Evolutionary conservation across 2,888 invertebrate genomes (phyloP).

Genomic region (Zhuqinia jingwanae): DNA sequence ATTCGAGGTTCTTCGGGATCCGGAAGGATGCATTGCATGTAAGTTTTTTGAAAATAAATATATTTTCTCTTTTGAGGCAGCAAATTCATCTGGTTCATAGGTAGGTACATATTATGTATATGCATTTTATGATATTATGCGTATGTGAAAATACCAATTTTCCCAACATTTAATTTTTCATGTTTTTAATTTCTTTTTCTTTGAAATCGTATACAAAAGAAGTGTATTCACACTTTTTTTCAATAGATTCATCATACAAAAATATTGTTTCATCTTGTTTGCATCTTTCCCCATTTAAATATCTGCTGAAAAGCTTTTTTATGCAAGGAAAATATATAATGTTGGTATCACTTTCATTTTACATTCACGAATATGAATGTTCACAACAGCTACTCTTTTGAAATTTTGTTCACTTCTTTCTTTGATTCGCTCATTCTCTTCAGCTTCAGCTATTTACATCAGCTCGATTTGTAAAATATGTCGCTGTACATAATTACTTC

Average conservation of each 20-base stretch:
- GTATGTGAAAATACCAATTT: not conserved
- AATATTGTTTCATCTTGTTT: conserved; percentile 9
- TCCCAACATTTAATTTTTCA: not conserved
- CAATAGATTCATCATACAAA: conserved; percentile 2
- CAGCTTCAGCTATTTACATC: not conserved
- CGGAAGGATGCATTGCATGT: conserved; percentile 76
- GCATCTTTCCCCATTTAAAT: conserved; percentile 9
- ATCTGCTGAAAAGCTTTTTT: conserved; percentile 9
- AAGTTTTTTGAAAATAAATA: too few species aligned
- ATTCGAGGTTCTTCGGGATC: conserved; percentile 72
- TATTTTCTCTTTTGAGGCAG: too few species aligned
- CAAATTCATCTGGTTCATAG: not conserved
- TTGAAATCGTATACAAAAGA: conserved; percentile 30
- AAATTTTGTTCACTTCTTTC: conserved; percentile 15
- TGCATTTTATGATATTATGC: not conserved
- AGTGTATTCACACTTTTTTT: conserved; percentile 16
- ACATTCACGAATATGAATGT: conserved; percentile 3
- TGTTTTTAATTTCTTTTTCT: conserved; percentile 29
- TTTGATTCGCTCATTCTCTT: not conserved
- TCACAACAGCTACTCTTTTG: not conserved
- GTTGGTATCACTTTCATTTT: conserved; percentile 40
- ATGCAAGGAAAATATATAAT: not conserved
- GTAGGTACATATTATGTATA: not conserved
- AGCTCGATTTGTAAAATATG: not conserved
- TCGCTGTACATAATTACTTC: conserved; percentile 40